Evolutionary conservation across 2,113 vertebrate species (phyloP).

Genomic region (Xiphorhynchus elegans): DNA sequence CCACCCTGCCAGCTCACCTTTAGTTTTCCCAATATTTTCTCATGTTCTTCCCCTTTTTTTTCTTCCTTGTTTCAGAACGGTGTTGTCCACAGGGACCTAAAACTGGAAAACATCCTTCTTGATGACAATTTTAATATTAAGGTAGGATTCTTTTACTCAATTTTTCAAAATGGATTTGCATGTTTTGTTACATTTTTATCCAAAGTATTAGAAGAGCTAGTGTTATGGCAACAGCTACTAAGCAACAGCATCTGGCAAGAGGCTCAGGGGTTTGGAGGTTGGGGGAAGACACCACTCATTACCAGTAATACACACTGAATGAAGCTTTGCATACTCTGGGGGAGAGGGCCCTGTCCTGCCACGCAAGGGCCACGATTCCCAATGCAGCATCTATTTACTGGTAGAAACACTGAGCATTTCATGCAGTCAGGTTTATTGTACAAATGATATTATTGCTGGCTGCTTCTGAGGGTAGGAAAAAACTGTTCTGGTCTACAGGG

Average conservation of each 20-base stretch:
- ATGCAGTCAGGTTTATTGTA: background rate
- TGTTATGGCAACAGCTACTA: constrained; percentile 53
- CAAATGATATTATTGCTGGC: constrained; percentile 54
- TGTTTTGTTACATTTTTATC: constrained; percentile 20
- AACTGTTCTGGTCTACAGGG: constrained; percentile 24
- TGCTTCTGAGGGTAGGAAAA: constrained; percentile 36
- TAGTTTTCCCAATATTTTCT: constrained; percentile 32
- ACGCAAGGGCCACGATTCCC: background rate
- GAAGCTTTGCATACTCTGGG: background rate
- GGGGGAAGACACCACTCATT: background rate
- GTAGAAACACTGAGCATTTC: background rate
- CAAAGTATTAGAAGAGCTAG: background rate
- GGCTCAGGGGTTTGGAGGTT: background rate
- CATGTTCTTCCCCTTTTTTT: background rate
- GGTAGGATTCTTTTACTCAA: constrained; percentile 76
- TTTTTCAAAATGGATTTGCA: background rate
- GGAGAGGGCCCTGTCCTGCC: background rate
- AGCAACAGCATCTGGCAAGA: constrained; percentile 41
- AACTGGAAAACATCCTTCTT: constrained; percentile 98
- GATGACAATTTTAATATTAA: constrained; percentile 99
- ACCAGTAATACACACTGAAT: background rate
- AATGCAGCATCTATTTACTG: background rate
- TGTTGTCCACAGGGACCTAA: constrained; percentile 96
- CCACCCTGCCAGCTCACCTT: constrained; percentile 66
- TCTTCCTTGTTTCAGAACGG: constrained; percentile 84